phyloP scores from a whole-genome alignment of 1,140 invertebrate species.

The Orchestia grillus region DNA sequence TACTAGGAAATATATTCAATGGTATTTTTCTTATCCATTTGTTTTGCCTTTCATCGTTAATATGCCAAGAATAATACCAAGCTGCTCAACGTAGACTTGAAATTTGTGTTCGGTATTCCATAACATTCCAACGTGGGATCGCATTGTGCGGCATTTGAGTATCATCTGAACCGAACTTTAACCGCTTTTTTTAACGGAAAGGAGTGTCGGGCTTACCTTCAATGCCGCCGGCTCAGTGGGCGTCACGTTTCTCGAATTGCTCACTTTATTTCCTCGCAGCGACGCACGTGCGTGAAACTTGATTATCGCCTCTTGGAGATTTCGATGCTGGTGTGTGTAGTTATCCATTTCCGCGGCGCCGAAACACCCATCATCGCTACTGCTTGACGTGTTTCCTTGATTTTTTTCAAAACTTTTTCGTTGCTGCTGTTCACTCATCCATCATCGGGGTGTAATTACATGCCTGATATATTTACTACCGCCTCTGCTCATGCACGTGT shows the following conservation, averaged over 20 bases:
- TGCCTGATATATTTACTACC: not conserved
- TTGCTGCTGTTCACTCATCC: not conserved
- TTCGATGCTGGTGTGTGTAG: conserved; percentile 7
- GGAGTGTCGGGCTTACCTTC: not conserved
- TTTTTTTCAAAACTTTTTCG: not conserved
- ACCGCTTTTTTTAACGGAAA: not conserved
- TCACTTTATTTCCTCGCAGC: not conserved
- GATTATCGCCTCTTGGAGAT: conserved; percentile 22
- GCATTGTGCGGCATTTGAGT: not conserved
- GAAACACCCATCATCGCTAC: not conserved
- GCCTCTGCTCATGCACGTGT: not conserved
- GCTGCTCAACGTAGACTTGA: not conserved
- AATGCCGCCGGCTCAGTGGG: not conserved
- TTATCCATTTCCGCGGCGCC: not conserved
- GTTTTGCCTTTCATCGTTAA: not conserved
- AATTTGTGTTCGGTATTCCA: not conserved
- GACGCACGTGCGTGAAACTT: conserved; percentile 37
- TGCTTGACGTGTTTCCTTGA: not conserved
- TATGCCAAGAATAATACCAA: not conserved
- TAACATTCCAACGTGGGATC: not conserved
- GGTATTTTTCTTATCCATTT: not conserved
- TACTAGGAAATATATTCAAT: not conserved
- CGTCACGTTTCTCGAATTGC: conserved; percentile 29
- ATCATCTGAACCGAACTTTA: not conserved
- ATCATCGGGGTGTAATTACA: not conserved